Percentiles rank a stretch among this genome's conserved stretches.
phyloP scores from a whole-genome alignment of 2,797 vertebrate genomes.

The Gobionotothen gibberifrons region DNA sequence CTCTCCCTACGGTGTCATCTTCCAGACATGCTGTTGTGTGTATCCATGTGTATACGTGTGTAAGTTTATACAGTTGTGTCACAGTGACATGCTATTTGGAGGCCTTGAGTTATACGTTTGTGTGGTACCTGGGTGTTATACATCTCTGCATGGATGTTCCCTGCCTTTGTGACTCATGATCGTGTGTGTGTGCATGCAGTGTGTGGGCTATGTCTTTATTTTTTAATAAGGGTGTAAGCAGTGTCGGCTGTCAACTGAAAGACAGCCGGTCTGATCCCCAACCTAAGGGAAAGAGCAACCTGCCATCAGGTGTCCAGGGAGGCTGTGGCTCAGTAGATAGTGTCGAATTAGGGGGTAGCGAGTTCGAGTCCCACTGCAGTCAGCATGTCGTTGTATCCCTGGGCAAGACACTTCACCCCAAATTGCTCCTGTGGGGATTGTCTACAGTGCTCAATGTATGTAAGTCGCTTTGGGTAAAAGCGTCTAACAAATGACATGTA shows the following conservation, averaged over 20 bases:
- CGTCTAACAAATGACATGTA: no score
- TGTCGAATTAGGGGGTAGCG: no score
- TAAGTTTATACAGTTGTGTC: background rate
- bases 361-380: no score
- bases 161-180: conserved; percentile 17
- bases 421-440: no score
- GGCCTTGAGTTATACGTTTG: conserved; percentile 16
- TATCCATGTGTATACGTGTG: background rate
- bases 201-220: conserved; percentile 71
- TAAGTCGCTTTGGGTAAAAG: no score
- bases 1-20: conserved; percentile 68
- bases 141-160: conserved; percentile 11
- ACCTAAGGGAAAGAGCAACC: conserved; percentile 11
- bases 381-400: no score
- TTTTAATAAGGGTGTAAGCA: conserved; percentile 78
- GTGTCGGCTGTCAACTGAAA: conserved; percentile 78
- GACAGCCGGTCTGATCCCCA: conserved; percentile 48
- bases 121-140: conserved; percentile 8
- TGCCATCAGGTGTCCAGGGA: conserved; percentile 41
- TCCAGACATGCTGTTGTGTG: conserved; percentile 55
- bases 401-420: no score
- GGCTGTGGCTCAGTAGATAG: no score
- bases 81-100: conserved; percentile 6
- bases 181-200: conserved; percentile 10
- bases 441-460: no score